Base-by-base conservation (phyloP, 2,888 invertebrate species). In the Epistrophe eligans region DNA sequence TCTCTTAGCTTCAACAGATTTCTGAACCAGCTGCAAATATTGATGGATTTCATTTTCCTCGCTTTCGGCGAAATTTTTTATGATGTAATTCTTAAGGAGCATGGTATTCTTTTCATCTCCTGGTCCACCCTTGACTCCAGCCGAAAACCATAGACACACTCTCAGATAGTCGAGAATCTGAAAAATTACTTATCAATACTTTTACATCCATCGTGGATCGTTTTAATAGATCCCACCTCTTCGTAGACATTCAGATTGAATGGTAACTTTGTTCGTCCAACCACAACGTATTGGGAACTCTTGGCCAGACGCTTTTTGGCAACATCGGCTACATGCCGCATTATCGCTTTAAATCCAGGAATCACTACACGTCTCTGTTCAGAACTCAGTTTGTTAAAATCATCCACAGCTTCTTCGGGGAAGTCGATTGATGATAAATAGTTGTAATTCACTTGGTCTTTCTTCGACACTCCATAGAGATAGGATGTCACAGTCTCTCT, bases 341-440 rank as follows among this genome's bases (percentile, higher is more conserved):
- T 95, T 90, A 98, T 95, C 28, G 95, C 94, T 8, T 94, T 94
- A 90, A 98, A 98, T 88, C 95, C 94, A 4, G 98, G 98, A 88
- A 95, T 94, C 85, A 94, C 93, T 19, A 95, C 91, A 7, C 90
- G 90, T 0, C 91, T 89, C 80, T 93, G 92, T 62, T 93, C 93
- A 3, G 91, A 74, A 3, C 90, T 90, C 0, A 91, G 85, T 79
- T 92, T 92, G 88, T 92, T 92, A 3, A 91, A 91, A 80, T 92
- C 91, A 58, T 91, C 91, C 1, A 88, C 90, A 4, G 91, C 91
- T 1, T 91, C 90, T 57, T 90, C 89, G 58, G 91, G 92, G 89
- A 91, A 93, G 90, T 94, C 94, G 60, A 93, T 90, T 0, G 93
- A 90, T 55, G 92, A 88, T 90, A 94, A 76, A 89, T 92, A 90